Base-by-base conservation (phyloP, 2,888 invertebrate genomes). In the Clostera curtula region DNA sequence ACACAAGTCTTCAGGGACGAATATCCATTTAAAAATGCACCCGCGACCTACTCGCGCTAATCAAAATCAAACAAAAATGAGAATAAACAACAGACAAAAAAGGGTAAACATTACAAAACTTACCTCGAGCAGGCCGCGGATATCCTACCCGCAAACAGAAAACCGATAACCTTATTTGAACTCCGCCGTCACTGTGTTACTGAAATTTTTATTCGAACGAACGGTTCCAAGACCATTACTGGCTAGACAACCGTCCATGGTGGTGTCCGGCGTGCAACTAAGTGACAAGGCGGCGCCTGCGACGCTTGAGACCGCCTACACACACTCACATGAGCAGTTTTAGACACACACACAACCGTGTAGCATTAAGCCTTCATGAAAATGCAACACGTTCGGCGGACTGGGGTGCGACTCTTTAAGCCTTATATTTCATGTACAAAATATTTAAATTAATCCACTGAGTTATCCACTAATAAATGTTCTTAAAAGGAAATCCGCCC, bases 111-210 rank as follows among this genome's bases (percentile, higher is more conserved):
- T 61, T 58, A 54, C 52, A 48, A 58, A 56, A 69, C 71, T 71
- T 39, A 72, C 72, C 69, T 59, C 40, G 36, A 49, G 58, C 55
- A 46, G n/a, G 52, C 55, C 51, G 40, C 57, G 65, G 69, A 71
- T 73, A 75, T 74, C 74, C 76, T 67, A 63, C 57, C 61, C 56
- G 62, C 59, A 61, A 69, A 68, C 64, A 65, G 47, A 53, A n/a
- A 56, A 55, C 53, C 65, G 74, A 70, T 72, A 76, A 73, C 67
- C 64, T 60, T 70, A 60, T 71, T 74, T 71, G 65, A 73, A 72
- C 70, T 64, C 50, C 49, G 56, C 56, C 59, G 56, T 56, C 68
- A 70, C 65, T 61, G 50, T 43, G 46, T 41, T 44, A 15, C 14
- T 15, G 8, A 19, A 8, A 5, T 45, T 43, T 49, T 41, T 31